These are phyloP conservation scores for Cacatua alba DNA, from an alignment of 2,113 vertebrate species.

Conservation along the genomic window DNA sequence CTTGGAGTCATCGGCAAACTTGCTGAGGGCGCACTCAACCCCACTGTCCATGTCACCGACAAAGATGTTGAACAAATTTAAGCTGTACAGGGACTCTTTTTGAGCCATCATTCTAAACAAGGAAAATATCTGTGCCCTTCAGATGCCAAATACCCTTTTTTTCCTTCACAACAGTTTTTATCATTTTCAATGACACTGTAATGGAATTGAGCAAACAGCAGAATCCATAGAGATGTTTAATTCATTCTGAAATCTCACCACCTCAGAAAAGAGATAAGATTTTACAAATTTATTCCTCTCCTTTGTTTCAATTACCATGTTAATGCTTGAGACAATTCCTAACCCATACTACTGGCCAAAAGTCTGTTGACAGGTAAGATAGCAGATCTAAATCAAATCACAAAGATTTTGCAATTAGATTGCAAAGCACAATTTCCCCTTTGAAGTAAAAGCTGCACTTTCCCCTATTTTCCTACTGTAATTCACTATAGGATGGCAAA, in stretches of 20 bases:
- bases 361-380: background rate
- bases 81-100: background rate
- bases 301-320: constrained; percentile 21
- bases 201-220: constrained; percentile 1
- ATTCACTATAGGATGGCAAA: background rate
- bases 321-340: background rate
- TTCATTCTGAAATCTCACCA: background rate
- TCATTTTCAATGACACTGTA: background rate
- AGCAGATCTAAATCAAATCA: constrained; percentile 1
- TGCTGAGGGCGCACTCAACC: too few relatives aligned
- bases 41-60: too few relatives aligned
- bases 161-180: background rate
- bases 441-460: background rate
- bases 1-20: too few relatives aligned
- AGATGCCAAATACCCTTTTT: background rate
- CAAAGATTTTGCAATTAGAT: background rate
- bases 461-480: background rate
- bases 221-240: background rate
- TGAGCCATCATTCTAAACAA: background rate
- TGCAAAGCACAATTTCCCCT: background rate
- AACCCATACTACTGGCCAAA: constrained; percentile 1
- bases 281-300: constrained; percentile 3
- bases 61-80: background rate
- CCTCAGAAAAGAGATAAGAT: background rate
- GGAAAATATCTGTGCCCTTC: background rate